Evolutionary conservation across 2,113 vertebrate genomes (phyloP).

Genomic region (Rhipidura dahli): DNA sequence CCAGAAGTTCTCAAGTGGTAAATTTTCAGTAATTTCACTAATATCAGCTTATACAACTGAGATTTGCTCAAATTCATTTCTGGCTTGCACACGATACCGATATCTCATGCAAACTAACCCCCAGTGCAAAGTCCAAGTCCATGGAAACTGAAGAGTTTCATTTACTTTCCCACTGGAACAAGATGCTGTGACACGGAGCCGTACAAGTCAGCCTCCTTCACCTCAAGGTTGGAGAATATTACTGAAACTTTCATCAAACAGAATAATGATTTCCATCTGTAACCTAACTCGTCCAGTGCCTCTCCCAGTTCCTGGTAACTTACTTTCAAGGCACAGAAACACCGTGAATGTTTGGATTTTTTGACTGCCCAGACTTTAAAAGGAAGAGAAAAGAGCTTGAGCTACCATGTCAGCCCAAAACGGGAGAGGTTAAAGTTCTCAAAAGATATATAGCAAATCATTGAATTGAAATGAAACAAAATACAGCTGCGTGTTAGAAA

Average conservation of each 20-base stretch:
- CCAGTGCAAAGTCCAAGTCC: constrained; percentile 2
- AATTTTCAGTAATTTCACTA: constrained; percentile 58
- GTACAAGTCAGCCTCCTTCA: constrained; percentile 28
- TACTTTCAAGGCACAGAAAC: constrained; percentile 28
- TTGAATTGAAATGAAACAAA: not conserved
- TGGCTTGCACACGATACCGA: not conserved
- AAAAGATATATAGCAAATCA: not conserved
- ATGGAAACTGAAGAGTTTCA: constrained; percentile 46
- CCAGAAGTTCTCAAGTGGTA: constrained; percentile 52
- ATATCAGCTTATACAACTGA: constrained; percentile 35
- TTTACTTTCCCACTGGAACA: constrained; percentile 23
- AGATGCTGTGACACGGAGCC: constrained; percentile 4
- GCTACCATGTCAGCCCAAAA: not conserved
- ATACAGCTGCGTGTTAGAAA: not conserved
- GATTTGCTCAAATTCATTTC: constrained; percentile 45
- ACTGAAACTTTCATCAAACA: constrained; percentile 57
- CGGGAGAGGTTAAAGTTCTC: not conserved
- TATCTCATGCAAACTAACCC: constrained; percentile 25
- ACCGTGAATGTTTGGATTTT: constrained; percentile 38
- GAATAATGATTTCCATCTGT: constrained; percentile 59
- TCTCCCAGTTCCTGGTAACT: constrained; percentile 58
- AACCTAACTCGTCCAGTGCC: not conserved
- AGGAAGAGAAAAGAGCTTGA: not conserved
- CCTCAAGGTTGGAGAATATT: constrained; percentile 50
- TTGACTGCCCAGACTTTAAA: constrained; percentile 23